Base-by-base conservation (phyloP, 2,888 invertebrate species). In the Scelioninae gen. 2 region DNA sequence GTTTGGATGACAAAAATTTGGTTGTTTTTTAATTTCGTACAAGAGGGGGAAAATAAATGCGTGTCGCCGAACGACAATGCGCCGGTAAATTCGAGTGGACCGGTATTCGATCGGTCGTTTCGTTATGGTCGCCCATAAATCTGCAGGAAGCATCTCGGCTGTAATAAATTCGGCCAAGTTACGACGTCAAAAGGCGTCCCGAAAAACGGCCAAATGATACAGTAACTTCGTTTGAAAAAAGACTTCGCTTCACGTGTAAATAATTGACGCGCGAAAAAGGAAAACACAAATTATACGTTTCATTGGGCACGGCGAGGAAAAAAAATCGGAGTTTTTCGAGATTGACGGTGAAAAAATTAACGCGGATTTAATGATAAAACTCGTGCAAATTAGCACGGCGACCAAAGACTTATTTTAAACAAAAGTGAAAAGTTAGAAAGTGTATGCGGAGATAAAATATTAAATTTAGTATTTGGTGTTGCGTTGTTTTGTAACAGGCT, bases 351-450 rank as follows among this genome's bases (percentile, higher is more conserved):
- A 60, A 60, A 60, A 60, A 18, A n/a, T 60, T 46, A 60, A 60
- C 46, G 48, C 18, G 60, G 13, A 39, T 61, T 61, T 39, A 39
- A 61, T 61, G 39, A 61, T 15, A n/a, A 33, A 31, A 39, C 9
- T 48, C 37, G 48, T n/a, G 11, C 13, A 22, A 57, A 57, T 58
- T 46, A 22, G 35, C 45, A 1, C 4, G 6, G 1, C 35, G 9
- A 25, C 35, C 25, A 50, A 50, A 31, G 37, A 4, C 18, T 39
- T 11, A 25, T 60, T 46, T 25, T 16, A 46, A 60, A 50, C 50
- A 37, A 61, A 61, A 61, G 60, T 39, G 61, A 61, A 48, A 61
- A 50, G 13, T 16, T 50, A 61, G 61, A 61, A 61, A 61, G 61
- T 61, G 4, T 9, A 22, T n/a, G n/a, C n/a, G n/a, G n/a, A n/a